Conservation (phyloP, 2,888 invertebrate species). For the Hirtodrosophila duncani region DNA sequence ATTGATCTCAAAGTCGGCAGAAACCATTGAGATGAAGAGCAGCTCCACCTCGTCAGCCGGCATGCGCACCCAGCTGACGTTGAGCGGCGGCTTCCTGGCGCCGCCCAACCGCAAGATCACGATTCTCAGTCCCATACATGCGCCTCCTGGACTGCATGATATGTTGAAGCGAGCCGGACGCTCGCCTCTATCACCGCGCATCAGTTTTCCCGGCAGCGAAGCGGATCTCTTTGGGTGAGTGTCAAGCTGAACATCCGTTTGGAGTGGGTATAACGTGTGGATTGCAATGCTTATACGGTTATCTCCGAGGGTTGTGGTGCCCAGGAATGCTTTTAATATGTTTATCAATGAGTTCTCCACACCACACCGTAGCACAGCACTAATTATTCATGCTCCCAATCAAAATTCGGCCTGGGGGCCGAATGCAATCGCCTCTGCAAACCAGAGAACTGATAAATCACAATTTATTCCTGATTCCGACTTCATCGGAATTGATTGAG, state of each 20-base stretch:
- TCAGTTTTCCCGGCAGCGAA: constrained; percentile 78
- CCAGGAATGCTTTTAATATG: too few relatives aligned
- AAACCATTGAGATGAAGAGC: constrained; percentile 78
- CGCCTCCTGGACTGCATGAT: constrained; percentile 81
- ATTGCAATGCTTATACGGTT: too few relatives aligned
- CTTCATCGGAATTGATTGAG: too few relatives aligned
- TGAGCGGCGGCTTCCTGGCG: constrained; percentile 77
- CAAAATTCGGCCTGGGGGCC: too few relatives aligned
- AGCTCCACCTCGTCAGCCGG: constrained; percentile 67
- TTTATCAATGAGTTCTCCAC: too few relatives aligned
- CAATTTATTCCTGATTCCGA: too few relatives aligned
- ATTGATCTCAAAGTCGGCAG: constrained; percentile 78
- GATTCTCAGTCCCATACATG: constrained; percentile 87
- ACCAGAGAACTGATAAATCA: too few relatives aligned
- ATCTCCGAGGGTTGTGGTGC: too few relatives aligned
- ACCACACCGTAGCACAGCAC: too few relatives aligned
- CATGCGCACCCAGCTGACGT: constrained; percentile 77
- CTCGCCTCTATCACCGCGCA: constrained; percentile 77
- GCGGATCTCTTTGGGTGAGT: constrained; percentile 78
- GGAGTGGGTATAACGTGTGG: background rate
- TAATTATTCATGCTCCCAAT: too few relatives aligned
- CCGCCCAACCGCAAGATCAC: constrained; percentile 82
- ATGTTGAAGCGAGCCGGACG: constrained; percentile 76
- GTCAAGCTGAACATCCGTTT: background rate
- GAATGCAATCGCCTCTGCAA: too few relatives aligned